A percentile compares a stretch with the other conserved stretches of the same genome.
Conservation (phyloP, 2,797 vertebrate species). For the Ateles fusciceps region DNA sequence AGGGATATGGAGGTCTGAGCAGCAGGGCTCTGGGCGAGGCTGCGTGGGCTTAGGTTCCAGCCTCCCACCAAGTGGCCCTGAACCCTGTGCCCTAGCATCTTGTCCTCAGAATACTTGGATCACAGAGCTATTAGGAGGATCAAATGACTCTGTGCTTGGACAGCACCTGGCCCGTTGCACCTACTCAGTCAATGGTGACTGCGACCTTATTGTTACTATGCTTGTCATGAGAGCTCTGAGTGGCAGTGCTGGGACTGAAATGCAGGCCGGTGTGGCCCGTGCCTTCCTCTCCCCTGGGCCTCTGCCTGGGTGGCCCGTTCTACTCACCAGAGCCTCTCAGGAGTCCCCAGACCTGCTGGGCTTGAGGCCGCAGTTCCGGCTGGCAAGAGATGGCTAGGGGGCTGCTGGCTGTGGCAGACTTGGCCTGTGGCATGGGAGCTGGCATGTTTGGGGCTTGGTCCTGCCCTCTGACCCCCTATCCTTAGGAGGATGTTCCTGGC, state of each 20-base stretch:
- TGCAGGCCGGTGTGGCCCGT: background rate
- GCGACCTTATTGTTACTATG: background rate
- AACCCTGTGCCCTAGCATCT: background rate
- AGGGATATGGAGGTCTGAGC: background rate
- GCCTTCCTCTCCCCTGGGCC: background rate
- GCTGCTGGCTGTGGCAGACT: background rate
- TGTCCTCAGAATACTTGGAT: background rate
- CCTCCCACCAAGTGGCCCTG: background rate
- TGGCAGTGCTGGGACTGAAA: background rate
- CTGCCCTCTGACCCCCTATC: background rate
- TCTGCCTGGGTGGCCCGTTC: background rate
- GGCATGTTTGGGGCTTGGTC: background rate
- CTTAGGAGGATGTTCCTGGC: background rate
- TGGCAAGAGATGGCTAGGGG: background rate
- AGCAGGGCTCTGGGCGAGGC: background rate
- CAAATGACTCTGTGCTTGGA: fast-evolving
- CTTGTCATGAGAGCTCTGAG: too few relatives aligned
- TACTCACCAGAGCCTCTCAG: background rate
- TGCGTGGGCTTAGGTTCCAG: background rate
- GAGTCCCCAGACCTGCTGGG: background rate
- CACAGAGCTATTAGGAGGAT: background rate
- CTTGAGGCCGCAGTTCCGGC: background rate
- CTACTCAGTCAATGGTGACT: too few relatives aligned
- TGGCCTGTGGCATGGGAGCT: background rate
- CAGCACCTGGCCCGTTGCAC: fast-evolving